These are phyloP conservation scores for Pherbina coryleti DNA, from an alignment of 2,888 invertebrate genomes.

Conservation along the genomic window DNA sequence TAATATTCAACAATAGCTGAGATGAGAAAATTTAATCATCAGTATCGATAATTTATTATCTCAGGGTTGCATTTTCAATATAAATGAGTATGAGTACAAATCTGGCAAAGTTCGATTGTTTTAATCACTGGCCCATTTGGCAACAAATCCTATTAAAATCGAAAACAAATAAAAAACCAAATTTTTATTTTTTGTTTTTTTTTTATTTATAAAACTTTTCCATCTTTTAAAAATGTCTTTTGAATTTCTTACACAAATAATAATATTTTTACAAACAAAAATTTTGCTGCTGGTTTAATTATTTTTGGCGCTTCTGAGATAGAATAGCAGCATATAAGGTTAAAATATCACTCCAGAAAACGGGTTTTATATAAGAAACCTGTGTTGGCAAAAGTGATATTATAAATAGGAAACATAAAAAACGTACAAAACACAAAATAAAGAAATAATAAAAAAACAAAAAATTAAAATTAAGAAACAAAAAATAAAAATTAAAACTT, in stretches of 20 bases:
- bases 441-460: conserved; percentile 4
- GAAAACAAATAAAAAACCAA: neutral
- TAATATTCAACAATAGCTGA: too few relatives aligned
- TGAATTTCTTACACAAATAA: conserved; percentile 22
- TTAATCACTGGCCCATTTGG: neutral
- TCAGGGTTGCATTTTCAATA: too few relatives aligned
- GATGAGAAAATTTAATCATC: too few relatives aligned
- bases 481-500: neutral
- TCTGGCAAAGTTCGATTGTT: too few relatives aligned
- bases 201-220: conserved; percentile 29
- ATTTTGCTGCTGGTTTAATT: neutral
- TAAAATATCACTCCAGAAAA: conserved; percentile 16
- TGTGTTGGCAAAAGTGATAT: conserved; percentile 14
- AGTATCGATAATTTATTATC: too few relatives aligned
- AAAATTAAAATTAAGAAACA: conserved; percentile 22
- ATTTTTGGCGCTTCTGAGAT: conserved; percentile 14
- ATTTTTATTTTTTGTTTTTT: conserved; percentile 1
- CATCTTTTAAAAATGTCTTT: neutral
- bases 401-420: conserved; percentile 3
- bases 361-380: conserved; percentile 6
- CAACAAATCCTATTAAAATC: neutral
- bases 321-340: conserved; percentile 21
- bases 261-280: conserved; percentile 33
- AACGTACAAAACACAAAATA: conserved; percentile 12
- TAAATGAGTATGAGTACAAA: too few relatives aligned